Percentiles rank a stretch among this genome's conserved stretches.
Conservation (phyloP, 2,113 vertebrate species). For the Nicator chloris region DNA sequence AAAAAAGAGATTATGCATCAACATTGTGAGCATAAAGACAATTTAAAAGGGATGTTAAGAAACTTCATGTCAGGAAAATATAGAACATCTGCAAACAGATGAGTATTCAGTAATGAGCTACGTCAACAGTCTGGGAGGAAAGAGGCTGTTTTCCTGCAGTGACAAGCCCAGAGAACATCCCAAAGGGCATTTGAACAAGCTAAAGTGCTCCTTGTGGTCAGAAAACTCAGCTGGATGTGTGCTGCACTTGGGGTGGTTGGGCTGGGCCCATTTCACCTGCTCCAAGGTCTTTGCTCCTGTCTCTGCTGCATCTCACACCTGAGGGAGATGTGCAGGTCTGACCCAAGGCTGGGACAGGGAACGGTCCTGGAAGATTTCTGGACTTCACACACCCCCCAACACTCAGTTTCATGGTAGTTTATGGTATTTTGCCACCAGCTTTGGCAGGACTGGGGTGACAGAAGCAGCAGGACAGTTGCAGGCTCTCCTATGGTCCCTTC, state of each 20-base stretch:
- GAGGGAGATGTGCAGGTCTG: not conserved
- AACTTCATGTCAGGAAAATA: conserved; percentile 69
- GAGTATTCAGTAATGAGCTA: conserved; percentile 45
- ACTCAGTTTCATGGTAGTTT: not conserved
- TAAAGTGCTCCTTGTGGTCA: not conserved
- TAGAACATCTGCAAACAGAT: conserved; percentile 60
- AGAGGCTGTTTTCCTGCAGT: not conserved
- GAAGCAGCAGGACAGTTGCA: not conserved
- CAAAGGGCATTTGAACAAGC: not conserved
- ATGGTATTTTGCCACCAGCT: not conserved
- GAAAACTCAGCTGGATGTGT: not conserved
- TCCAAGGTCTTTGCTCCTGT: not conserved
- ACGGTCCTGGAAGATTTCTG: not conserved
- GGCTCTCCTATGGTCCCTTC: not conserved
- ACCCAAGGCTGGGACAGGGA: not conserved
- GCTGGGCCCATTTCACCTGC: not conserved
- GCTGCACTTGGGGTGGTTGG: not conserved
- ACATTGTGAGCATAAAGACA: conserved; percentile 67
- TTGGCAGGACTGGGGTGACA: not conserved
- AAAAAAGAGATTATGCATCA: conserved; percentile 64
- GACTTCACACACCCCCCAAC: not conserved
- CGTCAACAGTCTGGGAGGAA: not conserved
- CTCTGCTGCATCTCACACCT: not conserved
- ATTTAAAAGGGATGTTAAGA: conserved; percentile 70
- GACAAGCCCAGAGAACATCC: conserved; percentile 12